Conservation (phyloP, 2,113 vertebrate species). For the Sylvietta virens region DNA sequence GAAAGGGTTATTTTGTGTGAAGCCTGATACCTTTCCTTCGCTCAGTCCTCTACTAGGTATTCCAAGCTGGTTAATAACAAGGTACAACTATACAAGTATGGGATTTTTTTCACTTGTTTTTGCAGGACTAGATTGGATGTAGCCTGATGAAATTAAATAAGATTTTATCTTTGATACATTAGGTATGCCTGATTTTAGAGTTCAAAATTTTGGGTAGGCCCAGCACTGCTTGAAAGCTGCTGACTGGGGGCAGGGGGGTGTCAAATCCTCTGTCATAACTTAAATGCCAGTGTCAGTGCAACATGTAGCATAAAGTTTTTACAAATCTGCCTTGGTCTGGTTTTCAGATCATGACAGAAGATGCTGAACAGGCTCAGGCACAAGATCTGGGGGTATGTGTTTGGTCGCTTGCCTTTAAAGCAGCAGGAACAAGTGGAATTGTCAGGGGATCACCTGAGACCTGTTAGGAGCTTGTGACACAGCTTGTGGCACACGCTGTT, state of each 20-base stretch:
- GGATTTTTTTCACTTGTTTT: background rate
- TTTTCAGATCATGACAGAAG: background rate
- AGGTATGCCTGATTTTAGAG: background rate
- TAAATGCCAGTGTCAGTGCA: background rate
- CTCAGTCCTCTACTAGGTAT: background rate
- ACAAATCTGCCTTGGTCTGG: background rate
- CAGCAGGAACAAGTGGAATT: background rate
- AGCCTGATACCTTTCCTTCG: background rate
- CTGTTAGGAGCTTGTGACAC: background rate
- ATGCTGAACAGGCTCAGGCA: background rate
- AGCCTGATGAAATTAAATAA: background rate
- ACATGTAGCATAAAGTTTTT: background rate
- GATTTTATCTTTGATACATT: background rate
- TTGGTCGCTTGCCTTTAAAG: background rate
- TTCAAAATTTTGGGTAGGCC: background rate
- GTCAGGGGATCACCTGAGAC: background rate
- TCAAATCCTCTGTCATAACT: background rate
- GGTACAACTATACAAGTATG: background rate
- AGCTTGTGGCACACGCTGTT: background rate
- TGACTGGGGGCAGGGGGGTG: background rate
- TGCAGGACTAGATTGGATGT: background rate
- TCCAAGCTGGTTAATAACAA: background rate
- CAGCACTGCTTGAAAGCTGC: background rate
- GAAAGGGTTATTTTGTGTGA: background rate
- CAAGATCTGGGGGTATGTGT: background rate